Evolutionary conservation across 2,113 vertebrate species (phyloP), one percentile per base, ranked within the genome.

Genomic region (Sialia sialis): DNA sequence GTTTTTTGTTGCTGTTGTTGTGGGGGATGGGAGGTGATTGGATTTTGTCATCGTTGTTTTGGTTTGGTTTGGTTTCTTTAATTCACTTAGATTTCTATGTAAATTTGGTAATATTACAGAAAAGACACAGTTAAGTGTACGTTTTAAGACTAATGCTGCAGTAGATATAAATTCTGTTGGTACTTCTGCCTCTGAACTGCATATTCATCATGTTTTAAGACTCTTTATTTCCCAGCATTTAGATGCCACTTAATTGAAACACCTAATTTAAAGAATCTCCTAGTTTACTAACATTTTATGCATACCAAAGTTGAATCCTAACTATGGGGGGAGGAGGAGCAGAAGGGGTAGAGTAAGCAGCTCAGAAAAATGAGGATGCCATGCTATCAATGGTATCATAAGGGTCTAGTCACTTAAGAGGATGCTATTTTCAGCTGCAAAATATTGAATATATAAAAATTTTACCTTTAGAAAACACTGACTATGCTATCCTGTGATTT

Each of bases 11-110:
- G 26, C 19, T n/a, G 6, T 23, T 29, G 3, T 20, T 21, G 56
- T 5, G 3, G 8, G 8, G 2, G 1, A 2, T 5, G 2, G 20
- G 10, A 10, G 3, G 2, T 66, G 10, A 13, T 6, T 43, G 10
- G 2, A 4, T 58, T 56, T 51, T 80, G 14, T 43, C 17, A 18
- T 34, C 1, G 1, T 25, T 69, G 11, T 7, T 80, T 43, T 58
- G 9, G 2, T 18, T 23, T 58, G 9, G 2, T 18, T 23, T 41
- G 5, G 1, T 62, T 26, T 25, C 38, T 49, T 36, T 81, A 67
- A 55, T 55, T 7, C 27, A 30, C 11, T 43, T 43, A 19, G 1
- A 5, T 38, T 41, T 64, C 25, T 63, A 12, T 11, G 2, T 7
- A 63, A 10, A 1, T 62, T 66, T 76, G 32, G 4, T 69, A 62